phyloP scores from a whole-genome alignment of 1,140 invertebrate species.

The Bombus superbus region DNA sequence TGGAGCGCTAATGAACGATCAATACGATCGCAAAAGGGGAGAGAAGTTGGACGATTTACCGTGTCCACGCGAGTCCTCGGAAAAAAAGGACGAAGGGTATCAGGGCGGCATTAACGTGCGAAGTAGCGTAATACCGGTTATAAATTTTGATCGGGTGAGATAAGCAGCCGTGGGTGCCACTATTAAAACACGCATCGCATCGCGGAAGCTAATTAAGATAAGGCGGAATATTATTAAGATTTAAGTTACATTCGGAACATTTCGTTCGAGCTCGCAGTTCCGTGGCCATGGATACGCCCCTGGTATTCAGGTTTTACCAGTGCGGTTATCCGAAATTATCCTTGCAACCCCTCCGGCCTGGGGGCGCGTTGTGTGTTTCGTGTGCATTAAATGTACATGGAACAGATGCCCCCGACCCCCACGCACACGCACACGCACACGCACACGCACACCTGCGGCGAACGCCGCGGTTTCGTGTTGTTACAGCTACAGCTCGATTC shows the following conservation, averaged over 20 bases:
- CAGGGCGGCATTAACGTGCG: neutral
- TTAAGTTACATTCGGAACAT: conserved; percentile 35
- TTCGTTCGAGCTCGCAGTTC: neutral
- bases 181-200: conserved; percentile 37
- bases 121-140: conserved; percentile 21
- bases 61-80: neutral
- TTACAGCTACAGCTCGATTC: neutral
- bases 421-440: too few relatives aligned
- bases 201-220: conserved; percentile 43
- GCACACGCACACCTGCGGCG: conserved; percentile 4
- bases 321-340: conserved; percentile 69
- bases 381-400: conserved; percentile 36
- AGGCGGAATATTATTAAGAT: conserved; percentile 52
- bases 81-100: neutral
- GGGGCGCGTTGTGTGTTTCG: conserved; percentile 52
- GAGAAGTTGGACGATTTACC: neutral
- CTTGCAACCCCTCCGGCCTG: conserved; percentile 53
- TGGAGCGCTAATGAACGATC: neutral
- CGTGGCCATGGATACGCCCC: conserved; percentile 30
- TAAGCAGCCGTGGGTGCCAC: conserved; percentile 7
- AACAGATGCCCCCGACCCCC: conserved; percentile 7
- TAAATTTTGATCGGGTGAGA: conserved; percentile 33
- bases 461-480: neutral
- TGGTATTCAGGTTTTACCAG: conserved; percentile 55
- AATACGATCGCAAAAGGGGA: neutral